phyloP scores from a whole-genome alignment of 64 coral and sea anemone genomes.

The Anthopleura sola region DNA sequence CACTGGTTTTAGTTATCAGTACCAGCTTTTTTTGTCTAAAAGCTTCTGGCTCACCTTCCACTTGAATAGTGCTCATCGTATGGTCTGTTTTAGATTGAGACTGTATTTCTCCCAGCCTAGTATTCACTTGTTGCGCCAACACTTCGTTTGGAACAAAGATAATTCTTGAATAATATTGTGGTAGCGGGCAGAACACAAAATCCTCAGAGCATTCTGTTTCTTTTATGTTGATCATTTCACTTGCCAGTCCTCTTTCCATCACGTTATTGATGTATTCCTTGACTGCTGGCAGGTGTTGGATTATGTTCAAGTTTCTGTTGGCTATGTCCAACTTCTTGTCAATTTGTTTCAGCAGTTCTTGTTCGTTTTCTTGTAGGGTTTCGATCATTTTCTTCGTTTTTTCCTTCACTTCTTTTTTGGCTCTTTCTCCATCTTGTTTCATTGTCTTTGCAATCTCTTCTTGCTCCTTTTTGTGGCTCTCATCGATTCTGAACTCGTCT shows the following conservation, averaged over 20 bases:
- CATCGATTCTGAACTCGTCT: neutral
- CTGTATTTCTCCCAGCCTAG: neutral
- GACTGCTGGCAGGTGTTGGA: neutral
- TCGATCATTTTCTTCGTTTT: neutral
- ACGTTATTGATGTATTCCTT: neutral
- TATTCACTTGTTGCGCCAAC: neutral
- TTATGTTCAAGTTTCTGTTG: neutral
- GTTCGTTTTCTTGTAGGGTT: neutral
- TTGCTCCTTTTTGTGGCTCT: neutral
- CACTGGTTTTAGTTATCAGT: neutral
- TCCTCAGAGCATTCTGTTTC: neutral
- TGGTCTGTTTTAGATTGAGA: neutral
- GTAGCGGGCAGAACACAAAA: neutral
- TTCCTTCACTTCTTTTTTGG: slow-evolving; percentile 6
- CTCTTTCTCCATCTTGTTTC: neutral
- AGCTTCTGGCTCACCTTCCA: neutral
- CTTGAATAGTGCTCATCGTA: neutral
- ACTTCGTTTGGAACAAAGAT: neutral
- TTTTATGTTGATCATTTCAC: neutral
- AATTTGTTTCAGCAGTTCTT: neutral
- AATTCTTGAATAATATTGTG: neutral
- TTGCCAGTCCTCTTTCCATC: neutral
- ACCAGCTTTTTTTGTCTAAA: neutral
- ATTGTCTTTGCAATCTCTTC: neutral
- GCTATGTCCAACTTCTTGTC: neutral